phyloP scores from a whole-genome alignment of 2,888 invertebrate species.

The Globia sparganii region DNA sequence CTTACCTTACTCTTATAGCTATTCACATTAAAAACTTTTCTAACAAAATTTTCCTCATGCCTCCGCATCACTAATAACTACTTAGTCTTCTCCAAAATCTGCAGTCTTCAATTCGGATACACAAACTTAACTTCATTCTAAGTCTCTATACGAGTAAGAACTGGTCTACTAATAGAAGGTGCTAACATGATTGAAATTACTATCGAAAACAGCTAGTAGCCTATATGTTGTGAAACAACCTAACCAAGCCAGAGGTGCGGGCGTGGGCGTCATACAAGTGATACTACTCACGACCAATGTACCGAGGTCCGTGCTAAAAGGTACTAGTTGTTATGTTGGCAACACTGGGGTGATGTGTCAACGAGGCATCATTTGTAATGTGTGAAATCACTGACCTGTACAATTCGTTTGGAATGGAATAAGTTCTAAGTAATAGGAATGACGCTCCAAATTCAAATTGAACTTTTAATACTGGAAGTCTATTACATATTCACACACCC shows the following conservation, averaged over 20 bases:
- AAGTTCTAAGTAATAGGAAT: background rate
- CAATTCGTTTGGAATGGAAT: too few relatives aligned
- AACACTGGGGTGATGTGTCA: background rate
- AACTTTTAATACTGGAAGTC: background rate
- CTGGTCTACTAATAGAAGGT: background rate
- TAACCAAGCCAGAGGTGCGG: constrained; percentile 23
- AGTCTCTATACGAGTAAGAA: background rate
- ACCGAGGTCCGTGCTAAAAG: constrained; percentile 14
- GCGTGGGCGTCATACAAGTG: constrained; percentile 42
- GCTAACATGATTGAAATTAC: constrained; percentile 4
- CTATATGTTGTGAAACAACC: constrained; percentile 40
- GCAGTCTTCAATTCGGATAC: too few relatives aligned
- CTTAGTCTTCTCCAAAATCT: too few relatives aligned
- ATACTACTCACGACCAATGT: constrained; percentile 23
- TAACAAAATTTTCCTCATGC: too few relatives aligned
- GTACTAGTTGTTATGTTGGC: constrained; percentile 4
- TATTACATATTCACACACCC: too few relatives aligned
- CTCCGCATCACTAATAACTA: too few relatives aligned
- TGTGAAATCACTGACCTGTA: too few relatives aligned
- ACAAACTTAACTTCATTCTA: too few relatives aligned
- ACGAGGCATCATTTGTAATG: constrained; percentile 9
- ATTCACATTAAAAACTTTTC: too few relatives aligned
- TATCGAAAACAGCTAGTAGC: constrained; percentile 37
- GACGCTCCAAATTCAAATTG: background rate
- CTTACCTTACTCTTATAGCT: too few relatives aligned